Conservation (phyloP, 2,888 invertebrate species). For the Drosophila mayaguana region DNA sequence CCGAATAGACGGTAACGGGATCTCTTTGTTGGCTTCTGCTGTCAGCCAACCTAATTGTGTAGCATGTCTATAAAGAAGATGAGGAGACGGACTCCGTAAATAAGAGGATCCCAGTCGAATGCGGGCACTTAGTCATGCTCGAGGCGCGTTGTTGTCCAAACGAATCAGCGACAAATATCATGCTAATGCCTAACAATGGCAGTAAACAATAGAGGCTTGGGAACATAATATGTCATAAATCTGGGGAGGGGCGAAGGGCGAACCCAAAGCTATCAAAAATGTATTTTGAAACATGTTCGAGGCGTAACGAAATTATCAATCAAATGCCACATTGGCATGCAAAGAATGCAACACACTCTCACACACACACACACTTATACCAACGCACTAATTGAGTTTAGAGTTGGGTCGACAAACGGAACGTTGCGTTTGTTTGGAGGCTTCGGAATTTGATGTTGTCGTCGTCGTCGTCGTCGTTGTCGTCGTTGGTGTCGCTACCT, state of each 20-base stretch:
- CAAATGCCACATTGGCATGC: slow-evolving; percentile 78
- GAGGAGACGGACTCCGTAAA: neutral
- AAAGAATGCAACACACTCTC: slow-evolving; percentile 67
- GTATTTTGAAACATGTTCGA: slow-evolving; percentile 63
- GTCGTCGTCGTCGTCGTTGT: slow-evolving; percentile 10
- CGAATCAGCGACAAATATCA: slow-evolving; percentile 62
- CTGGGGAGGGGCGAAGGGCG: slow-evolving; percentile 43
- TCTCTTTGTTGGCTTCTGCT: slow-evolving; percentile 2
- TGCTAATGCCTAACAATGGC: slow-evolving; percentile 44
- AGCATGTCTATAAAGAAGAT: slow-evolving; percentile 1
- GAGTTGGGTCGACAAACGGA: slow-evolving; percentile 45
- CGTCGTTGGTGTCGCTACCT: slow-evolving; percentile 62
- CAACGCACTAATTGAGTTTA: slow-evolving; percentile 72
- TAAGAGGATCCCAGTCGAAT: slow-evolving; percentile 39
- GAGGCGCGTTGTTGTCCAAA: slow-evolving; percentile 28
- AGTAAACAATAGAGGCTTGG: slow-evolving; percentile 37
- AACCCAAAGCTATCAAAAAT: slow-evolving; percentile 64
- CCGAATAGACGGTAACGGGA: neutral
- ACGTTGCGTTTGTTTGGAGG: slow-evolving; percentile 45
- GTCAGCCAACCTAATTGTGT: slow-evolving; percentile 14
- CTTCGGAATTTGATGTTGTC: slow-evolving; percentile 66
- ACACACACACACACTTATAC: slow-evolving; percentile 34
- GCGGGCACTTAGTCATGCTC: slow-evolving; percentile 67
- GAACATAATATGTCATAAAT: slow-evolving; percentile 67
- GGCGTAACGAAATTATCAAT: slow-evolving; percentile 80